Conservation (phyloP, 2,888 invertebrate genomes). For the Agrochola macilenta region DNA sequence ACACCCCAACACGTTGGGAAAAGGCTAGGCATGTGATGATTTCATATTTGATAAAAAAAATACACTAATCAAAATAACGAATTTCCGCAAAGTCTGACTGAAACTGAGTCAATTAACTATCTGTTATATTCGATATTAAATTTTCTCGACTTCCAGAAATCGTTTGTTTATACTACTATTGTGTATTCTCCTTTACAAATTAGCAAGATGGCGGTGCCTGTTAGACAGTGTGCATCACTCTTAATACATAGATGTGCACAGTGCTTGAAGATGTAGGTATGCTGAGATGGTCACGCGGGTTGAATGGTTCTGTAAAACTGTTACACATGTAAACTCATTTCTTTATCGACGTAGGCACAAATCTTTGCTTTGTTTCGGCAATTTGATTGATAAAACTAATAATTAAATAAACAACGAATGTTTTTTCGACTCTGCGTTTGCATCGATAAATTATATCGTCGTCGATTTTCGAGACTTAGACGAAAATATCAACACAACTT, state of each 20-base stretch:
- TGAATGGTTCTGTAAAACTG: background rate
- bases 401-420: no score
- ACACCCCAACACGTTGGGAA: background rate
- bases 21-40: background rate
- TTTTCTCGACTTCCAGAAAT: background rate
- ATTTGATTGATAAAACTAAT: slow-evolving; percentile 9
- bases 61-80: no score
- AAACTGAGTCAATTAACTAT: no score
- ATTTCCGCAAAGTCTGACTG: no score
- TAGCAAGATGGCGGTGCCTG: slow-evolving; percentile 49
- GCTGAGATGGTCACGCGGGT: background rate
- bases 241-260: slow-evolving; percentile 50
- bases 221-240: slow-evolving; percentile 54
- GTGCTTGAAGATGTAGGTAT: slow-evolving; percentile 50
- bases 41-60: background rate
- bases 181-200: slow-evolving; percentile 46
- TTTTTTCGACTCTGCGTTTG: no score
- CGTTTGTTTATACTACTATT: slow-evolving; percentile 6
- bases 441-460: no score
- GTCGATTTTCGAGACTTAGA: no score
- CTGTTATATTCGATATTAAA: background rate
- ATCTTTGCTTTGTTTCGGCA: background rate
- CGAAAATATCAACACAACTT: no score
- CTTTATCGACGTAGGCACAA: background rate
- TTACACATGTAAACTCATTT: no score